Conservation (phyloP, 2,113 vertebrate genomes). For the Myotis yumanensis region DNA sequence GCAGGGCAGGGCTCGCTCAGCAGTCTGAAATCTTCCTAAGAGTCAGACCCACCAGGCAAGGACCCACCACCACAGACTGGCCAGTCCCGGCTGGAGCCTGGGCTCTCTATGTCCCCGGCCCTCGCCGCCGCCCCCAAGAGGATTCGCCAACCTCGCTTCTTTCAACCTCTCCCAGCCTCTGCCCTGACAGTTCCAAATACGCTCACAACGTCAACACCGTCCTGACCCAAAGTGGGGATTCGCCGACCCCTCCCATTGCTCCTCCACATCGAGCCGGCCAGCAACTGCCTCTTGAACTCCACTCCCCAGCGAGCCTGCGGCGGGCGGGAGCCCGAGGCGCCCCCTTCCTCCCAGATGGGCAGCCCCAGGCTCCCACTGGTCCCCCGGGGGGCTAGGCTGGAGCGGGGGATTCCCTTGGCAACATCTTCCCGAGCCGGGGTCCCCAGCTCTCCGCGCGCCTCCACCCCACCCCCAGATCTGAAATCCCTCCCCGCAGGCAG, state of each 20-base stretch:
- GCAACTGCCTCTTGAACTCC: background rate
- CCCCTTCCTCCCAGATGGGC: background rate
- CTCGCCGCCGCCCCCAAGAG: background rate
- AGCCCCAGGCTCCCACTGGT: background rate
- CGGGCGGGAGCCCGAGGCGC: background rate
- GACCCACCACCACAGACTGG: background rate
- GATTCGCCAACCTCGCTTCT: background rate
- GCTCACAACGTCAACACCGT: conserved; percentile 5
- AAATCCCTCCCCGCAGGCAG: background rate
- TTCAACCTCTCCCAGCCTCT: background rate
- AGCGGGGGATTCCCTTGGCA: background rate
- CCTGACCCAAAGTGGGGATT: background rate
- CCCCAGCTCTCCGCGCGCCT: conserved; percentile 1
- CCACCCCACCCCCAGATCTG: background rate
- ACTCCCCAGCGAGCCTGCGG: background rate
- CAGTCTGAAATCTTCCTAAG: background rate
- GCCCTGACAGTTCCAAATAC: background rate
- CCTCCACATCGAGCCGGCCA: background rate
- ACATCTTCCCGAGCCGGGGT: background rate
- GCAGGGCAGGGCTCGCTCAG: background rate
- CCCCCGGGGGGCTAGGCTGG: background rate
- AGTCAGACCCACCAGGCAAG: background rate
- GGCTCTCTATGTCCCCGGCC: background rate
- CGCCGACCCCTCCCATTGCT: background rate
- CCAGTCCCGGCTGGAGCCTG: background rate